Percentiles rank a stretch among this genome's conserved stretches.
Conservation (phyloP, 2,888 invertebrate genomes). For the Agrochola litura region DNA sequence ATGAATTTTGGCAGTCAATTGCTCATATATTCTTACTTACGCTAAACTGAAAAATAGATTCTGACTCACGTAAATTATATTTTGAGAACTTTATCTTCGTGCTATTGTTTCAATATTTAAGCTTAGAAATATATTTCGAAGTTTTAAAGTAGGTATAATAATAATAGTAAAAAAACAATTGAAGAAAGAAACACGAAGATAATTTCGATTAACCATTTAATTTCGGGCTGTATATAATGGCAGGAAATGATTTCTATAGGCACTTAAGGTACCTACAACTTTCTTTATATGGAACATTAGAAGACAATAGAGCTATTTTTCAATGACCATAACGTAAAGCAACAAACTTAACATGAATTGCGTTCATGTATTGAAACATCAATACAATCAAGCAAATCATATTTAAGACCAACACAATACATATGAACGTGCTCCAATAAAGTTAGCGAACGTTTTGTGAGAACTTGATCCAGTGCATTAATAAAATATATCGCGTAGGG, state of each 20-base stretch:
- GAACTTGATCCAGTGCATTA: slow-evolving; percentile 74
- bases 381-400: slow-evolving; percentile 55
- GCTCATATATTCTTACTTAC: slow-evolving; percentile 62
- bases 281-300: slow-evolving; percentile 28
- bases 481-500: slow-evolving; percentile 80
- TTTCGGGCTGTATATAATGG: slow-evolving; percentile 15
- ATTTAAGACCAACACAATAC: slow-evolving; percentile 62
- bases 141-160: background rate
- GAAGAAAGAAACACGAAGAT: slow-evolving; percentile 32
- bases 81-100: slow-evolving; percentile 26
- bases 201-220: slow-evolving; percentile 24
- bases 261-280: slow-evolving; percentile 1
- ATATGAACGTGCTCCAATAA: slow-evolving; percentile 61
- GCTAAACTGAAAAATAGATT: slow-evolving; percentile 55
- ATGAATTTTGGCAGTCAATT: slow-evolving; percentile 72
- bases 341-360: slow-evolving; percentile 19
- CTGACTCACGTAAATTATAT: slow-evolving; percentile 54
- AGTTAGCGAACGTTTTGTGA: slow-evolving; percentile 67
- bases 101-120: slow-evolving; percentile 11
- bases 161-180: slow-evolving; percentile 16
- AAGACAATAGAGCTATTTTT: slow-evolving; percentile 21
- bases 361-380: slow-evolving; percentile 40
- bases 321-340: background rate
- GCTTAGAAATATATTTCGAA: background rate
- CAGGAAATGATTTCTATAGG: slow-evolving; percentile 40